Conservation (phyloP, 2,888 invertebrate species). For the Suillia variegata region DNA sequence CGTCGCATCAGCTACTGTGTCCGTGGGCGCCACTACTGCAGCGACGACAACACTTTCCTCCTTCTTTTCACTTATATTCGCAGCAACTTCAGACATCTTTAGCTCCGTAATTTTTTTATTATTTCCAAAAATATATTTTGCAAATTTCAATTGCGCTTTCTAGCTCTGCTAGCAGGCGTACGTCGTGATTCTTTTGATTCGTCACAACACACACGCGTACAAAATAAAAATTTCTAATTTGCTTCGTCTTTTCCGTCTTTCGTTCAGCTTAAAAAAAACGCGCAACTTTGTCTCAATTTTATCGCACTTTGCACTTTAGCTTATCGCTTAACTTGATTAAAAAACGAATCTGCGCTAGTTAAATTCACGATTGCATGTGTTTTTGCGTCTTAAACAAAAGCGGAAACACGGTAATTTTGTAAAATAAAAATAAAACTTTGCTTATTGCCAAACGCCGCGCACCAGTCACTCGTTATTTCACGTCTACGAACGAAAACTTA, state of each 20-base stretch:
- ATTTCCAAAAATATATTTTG: conserved; percentile 29
- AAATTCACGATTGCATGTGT: not conserved
- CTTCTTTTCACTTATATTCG: conserved; percentile 38
- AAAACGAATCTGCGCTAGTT: not conserved
- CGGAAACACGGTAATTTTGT: conserved; percentile 34
- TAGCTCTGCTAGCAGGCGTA: no score
- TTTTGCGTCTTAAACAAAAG: conserved; percentile 7
- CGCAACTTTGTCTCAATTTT: conserved; percentile 40
- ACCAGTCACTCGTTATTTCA: conserved; percentile 21
- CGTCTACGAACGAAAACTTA: no score
- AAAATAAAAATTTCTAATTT: conserved; percentile 21
- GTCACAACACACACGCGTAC: conserved; percentile 45
- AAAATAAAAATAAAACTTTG: conserved; percentile 28
- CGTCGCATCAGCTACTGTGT: conserved; percentile 22
- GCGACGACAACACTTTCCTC: conserved; percentile 28
- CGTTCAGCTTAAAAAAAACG: conserved; percentile 37
- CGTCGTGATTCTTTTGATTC: conserved; percentile 17
- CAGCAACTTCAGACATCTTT: conserved; percentile 48
- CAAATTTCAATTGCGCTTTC: conserved; percentile 27
- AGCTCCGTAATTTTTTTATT: conserved; percentile 13
- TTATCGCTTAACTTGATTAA: conserved; percentile 7
- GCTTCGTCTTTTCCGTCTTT: no score
- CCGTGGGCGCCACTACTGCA: conserved; percentile 7
- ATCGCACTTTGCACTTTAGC: conserved; percentile 15
- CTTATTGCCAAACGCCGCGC: no score